Percentiles rank a stretch among this genome's conserved stretches.
phyloP scores from a whole-genome alignment of 2,113 vertebrate genomes.

The Silurus asotus region DNA sequence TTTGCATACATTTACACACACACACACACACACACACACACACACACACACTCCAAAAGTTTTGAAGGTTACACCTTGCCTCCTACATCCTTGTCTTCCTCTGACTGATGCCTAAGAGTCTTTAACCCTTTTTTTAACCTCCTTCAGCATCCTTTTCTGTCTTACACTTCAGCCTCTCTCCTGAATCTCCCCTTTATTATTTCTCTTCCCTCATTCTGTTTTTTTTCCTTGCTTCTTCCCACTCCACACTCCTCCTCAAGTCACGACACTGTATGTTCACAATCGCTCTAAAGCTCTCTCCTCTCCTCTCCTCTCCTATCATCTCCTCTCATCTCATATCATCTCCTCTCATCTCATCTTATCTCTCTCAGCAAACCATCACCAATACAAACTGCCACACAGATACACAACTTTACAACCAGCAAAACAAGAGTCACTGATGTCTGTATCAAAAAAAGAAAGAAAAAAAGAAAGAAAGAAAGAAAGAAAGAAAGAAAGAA shows the following conservation, averaged over 20 bases:
- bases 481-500: neutral
- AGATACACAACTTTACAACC: neutral
- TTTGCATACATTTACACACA: neutral
- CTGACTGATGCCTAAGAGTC: neutral
- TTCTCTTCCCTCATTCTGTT: neutral
- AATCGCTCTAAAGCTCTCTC: neutral
- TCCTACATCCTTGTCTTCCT: neutral
- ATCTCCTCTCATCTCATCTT: neutral
- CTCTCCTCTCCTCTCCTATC: neutral
- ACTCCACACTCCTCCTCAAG: slow-evolving; percentile 27
- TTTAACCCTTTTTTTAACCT: neutral
- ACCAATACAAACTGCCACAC: neutral
- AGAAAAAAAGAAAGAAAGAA: neutral
- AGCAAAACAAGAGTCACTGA: neutral
- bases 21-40: neutral
- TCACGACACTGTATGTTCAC: slow-evolving; percentile 22
- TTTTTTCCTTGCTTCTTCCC: neutral
- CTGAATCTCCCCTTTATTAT: neutral
- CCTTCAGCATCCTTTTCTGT: neutral
- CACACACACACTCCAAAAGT: neutral
- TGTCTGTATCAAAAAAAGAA: neutral
- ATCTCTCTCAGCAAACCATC: neutral
- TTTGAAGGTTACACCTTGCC: neutral
- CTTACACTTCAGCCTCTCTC: too few species aligned
- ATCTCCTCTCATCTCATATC: too few species aligned